phyloP scores from a whole-genome alignment of 2,113 vertebrate species.

The Pardalotus punctatus region DNA sequence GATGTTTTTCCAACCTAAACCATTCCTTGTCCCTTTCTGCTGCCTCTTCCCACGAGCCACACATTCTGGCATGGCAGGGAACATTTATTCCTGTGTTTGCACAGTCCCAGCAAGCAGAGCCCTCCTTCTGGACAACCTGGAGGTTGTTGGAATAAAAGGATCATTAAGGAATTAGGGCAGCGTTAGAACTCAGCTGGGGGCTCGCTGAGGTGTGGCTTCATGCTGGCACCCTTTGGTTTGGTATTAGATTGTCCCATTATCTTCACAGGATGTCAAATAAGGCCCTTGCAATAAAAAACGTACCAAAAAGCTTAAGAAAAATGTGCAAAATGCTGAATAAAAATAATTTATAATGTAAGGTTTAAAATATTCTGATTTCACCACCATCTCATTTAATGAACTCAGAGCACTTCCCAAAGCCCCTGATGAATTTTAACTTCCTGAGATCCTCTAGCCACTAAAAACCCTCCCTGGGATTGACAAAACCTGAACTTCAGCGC shows the following conservation, averaged over 20 bases:
- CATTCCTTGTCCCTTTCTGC: rapidly evolving
- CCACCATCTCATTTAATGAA: background rate
- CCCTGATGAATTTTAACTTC: background rate
- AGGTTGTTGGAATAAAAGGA: background rate
- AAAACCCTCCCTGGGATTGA: background rate
- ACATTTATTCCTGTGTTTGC: background rate
- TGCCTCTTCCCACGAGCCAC: background rate
- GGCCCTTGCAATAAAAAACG: background rate
- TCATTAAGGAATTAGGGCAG: background rate
- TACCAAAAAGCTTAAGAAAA: background rate
- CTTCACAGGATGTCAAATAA: background rate
- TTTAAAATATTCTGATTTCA: background rate
- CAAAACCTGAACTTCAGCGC: background rate
- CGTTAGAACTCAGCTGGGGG: background rate
- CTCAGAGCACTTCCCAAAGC: background rate
- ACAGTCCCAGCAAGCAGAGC: background rate
- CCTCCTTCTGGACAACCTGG: background rate
- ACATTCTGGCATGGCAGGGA: background rate
- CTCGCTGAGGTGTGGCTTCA: background rate
- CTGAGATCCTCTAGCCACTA: background rate
- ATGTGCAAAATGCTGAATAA: background rate
- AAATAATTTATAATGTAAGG: background rate
- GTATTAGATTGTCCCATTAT: background rate
- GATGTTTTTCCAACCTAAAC: background rate
- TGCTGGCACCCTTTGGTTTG: background rate